phyloP scores from a whole-genome alignment of 2,888 invertebrate species.

The Rugalucina vietnamica region DNA sequence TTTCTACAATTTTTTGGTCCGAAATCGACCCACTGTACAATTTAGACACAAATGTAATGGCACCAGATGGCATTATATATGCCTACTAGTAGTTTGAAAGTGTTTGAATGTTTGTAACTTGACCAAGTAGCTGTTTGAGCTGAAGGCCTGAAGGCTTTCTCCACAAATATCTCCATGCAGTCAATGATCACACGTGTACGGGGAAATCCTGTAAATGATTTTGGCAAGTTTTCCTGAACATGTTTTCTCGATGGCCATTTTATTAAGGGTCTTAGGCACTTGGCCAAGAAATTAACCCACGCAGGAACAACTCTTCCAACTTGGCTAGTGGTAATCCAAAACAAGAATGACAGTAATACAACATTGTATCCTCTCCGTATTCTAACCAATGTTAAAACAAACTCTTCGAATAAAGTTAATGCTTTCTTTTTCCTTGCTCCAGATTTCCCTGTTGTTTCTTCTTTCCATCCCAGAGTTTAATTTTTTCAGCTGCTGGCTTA shows the following conservation, averaged over 20 bases:
- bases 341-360: neutral
- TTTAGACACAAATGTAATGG: slow-evolving; percentile 17
- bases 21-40: slow-evolving; percentile 22
- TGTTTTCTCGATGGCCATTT: slow-evolving; percentile 12
- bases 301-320: neutral
- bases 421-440: neutral
- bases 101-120: slow-evolving; percentile 22
- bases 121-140: slow-evolving; percentile 19
- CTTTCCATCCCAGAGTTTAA: slow-evolving; percentile 20
- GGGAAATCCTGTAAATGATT: neutral
- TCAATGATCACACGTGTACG: slow-evolving; percentile 13
- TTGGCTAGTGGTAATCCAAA: slow-evolving; percentile 3
- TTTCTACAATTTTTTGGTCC: slow-evolving; percentile 24
- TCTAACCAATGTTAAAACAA: slow-evolving; percentile 4
- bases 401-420: neutral
- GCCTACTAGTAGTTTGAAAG: neutral
- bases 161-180: slow-evolving; percentile 5
- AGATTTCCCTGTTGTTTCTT: neutral
- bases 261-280: neutral
- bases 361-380: neutral
- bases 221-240: neutral
- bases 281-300: neutral
- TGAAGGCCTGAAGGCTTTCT: neutral
- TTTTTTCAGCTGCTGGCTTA: neutral
- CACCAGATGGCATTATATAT: neutral